phyloP scores from a whole-genome alignment of 2,113 vertebrate genomes.

The Stomatorhinus ivindoensis region DNA sequence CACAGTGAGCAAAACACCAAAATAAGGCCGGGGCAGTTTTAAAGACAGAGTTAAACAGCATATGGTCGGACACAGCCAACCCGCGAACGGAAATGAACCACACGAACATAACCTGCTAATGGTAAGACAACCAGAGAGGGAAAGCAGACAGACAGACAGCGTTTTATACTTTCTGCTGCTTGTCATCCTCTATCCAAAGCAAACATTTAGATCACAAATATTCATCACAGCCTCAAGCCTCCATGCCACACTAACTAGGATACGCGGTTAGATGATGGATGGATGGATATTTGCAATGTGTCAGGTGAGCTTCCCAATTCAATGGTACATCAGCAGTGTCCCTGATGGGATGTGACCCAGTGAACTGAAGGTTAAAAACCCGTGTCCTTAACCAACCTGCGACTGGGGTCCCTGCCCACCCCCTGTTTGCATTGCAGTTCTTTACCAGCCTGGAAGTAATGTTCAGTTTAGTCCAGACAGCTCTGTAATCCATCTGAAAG shows the following conservation, averaged over 20 bases:
- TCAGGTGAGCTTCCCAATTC: neutral
- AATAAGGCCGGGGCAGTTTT: neutral
- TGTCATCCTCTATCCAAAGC: neutral
- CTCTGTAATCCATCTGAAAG: neutral
- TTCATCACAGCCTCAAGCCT: neutral
- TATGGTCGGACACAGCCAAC: neutral
- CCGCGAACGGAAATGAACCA: neutral
- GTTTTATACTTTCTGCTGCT: neutral
- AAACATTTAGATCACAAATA: neutral
- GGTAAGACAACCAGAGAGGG: neutral
- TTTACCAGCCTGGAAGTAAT: neutral
- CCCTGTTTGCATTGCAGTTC: neutral
- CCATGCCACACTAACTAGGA: neutral
- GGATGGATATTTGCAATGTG: neutral
- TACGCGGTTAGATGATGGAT: neutral
- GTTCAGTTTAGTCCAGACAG: slow-evolving; percentile 1
- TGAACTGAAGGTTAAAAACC: neutral
- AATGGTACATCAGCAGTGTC: neutral
- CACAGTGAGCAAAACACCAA: neutral
- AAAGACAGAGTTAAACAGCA: neutral
- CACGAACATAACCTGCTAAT: neutral
- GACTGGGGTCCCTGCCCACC: neutral
- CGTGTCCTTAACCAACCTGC: neutral
- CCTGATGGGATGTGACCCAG: neutral
- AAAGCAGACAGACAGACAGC: neutral